Evolutionary conservation across 2,113 vertebrate genomes (phyloP).

Genomic region (Caranx ignobilis): DNA sequence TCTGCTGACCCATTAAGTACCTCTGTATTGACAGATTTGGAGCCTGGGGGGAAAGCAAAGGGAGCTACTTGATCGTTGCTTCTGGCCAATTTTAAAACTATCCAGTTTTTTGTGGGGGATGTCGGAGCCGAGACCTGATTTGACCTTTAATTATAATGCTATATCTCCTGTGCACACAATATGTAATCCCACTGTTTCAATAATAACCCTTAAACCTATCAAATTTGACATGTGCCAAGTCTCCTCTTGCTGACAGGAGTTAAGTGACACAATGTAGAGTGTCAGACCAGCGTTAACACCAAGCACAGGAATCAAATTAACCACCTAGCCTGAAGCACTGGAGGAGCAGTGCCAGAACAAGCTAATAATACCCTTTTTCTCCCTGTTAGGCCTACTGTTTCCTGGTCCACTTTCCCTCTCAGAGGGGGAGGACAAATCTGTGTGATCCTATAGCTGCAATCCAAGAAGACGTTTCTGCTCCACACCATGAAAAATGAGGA

Average conservation of each 20-base stretch:
- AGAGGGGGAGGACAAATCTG: conserved; percentile 31
- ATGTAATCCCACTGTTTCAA: conserved; percentile 22
- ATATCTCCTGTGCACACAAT: neutral
- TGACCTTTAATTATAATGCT: conserved; percentile 19
- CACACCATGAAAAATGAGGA: conserved; percentile 27
- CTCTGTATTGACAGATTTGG: conserved; percentile 59
- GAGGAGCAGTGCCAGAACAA: conserved; percentile 71
- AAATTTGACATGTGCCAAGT: conserved; percentile 73
- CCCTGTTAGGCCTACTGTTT: conserved; percentile 59
- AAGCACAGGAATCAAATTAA: conserved; percentile 81
- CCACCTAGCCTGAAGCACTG: conserved; percentile 76
- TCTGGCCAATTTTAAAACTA: conserved; percentile 8
- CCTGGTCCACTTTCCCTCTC: conserved; percentile 64
- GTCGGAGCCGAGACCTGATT: neutral
- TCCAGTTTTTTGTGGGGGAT: neutral
- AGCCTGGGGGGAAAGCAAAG: neutral
- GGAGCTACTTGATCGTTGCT: neutral
- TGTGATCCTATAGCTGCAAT: conserved; percentile 31
- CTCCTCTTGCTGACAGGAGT: conserved; percentile 58
- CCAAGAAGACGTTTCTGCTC: conserved; percentile 24
- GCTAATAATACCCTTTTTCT: conserved; percentile 79
- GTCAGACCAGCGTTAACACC: conserved; percentile 75
- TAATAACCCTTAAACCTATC: conserved; percentile 39
- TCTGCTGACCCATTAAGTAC: conserved; percentile 52
- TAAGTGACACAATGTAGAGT: conserved; percentile 65